These are phyloP conservation scores for Propithecus deckenii DNA, from an alignment of 2,797 vertebrate genomes.

Conservation along the genomic window DNA sequence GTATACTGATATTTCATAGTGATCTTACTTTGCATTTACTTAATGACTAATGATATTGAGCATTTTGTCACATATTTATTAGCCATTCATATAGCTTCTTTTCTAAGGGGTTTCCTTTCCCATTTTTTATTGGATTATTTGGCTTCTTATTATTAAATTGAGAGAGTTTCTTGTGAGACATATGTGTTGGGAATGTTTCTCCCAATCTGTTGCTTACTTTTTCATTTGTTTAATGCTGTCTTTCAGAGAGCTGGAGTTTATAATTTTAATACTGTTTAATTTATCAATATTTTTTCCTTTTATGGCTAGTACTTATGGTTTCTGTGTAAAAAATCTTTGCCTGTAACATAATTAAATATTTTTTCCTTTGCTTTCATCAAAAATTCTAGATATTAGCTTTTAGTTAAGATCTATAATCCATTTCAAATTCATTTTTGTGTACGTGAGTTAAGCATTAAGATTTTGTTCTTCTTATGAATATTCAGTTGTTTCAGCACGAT, in stretches of 20 bases:
- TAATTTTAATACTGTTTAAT: background rate
- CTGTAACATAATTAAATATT: background rate
- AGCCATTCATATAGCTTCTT: background rate
- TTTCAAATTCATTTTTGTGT: background rate
- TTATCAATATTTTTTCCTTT: background rate
- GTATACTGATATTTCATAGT: background rate
- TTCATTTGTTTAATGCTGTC: background rate
- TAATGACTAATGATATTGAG: background rate
- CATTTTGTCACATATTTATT: background rate
- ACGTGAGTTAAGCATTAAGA: background rate
- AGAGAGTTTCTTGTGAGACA: background rate
- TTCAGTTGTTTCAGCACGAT: background rate
- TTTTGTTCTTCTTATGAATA: background rate
- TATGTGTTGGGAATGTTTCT: background rate
- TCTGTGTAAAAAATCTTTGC: background rate
- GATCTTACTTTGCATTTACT: background rate
- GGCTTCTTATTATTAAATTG: background rate
- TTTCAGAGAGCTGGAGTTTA: background rate
- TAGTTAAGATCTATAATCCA: background rate
- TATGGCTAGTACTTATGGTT: background rate
- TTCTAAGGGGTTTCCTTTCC: background rate
- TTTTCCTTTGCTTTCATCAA: background rate
- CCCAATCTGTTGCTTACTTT: background rate
- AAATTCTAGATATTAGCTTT: background rate
- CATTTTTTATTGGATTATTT: background rate